Evolutionary conservation across 2,113 vertebrate species (phyloP).

Genomic region (Parus major): DNA sequence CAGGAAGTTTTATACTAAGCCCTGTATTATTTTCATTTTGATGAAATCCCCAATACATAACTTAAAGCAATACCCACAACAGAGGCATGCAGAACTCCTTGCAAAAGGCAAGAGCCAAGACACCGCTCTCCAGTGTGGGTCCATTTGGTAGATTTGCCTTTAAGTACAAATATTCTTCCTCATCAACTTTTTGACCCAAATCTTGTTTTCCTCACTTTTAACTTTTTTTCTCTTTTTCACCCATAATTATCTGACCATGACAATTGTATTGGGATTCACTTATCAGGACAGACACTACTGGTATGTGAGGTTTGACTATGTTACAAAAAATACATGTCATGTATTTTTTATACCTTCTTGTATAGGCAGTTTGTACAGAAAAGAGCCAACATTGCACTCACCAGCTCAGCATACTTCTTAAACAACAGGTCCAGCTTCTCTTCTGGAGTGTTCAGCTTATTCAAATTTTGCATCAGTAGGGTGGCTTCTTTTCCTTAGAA

Average conservation of each 20-base stretch:
- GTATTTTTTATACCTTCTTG: neutral
- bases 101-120: neutral
- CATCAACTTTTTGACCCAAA: neutral
- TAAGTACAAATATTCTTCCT: neutral
- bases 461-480: conserved; percentile 84
- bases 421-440: conserved; percentile 86
- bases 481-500: conserved; percentile 81
- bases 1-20: neutral
- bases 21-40: neutral
- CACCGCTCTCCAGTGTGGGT: neutral
- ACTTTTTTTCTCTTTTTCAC: neutral
- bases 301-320: neutral
- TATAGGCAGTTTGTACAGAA: neutral
- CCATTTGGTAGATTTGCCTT: neutral
- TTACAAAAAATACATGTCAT: neutral
- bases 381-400: conserved; percentile 69
- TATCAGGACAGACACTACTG: neutral
- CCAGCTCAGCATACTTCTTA: conserved; percentile 89
- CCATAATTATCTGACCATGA: neutral
- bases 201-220: neutral
- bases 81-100: neutral
- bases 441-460: conserved; percentile 80
- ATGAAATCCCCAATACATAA: neutral
- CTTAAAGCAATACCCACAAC: neutral
- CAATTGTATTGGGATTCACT: neutral